Base-by-base conservation (phyloP, 2,113 vertebrate species). In the Gavia stellata region DNA sequence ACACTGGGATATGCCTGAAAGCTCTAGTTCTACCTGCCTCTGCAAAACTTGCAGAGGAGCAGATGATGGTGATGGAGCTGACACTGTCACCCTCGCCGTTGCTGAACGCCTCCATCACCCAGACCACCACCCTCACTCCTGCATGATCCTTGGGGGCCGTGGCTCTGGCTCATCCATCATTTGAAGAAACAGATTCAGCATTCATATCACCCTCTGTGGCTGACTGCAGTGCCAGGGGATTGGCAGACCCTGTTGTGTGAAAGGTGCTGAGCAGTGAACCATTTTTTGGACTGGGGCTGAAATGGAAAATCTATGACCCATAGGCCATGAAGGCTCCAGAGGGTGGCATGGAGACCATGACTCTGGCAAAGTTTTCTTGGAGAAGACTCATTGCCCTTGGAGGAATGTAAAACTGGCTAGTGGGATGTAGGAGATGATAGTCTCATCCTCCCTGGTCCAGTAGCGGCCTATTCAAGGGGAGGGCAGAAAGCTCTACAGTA, bases 101-200 rank as follows among this genome's bases (percentile, higher is more conserved):
- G 55, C 24, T 56, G 23, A 49, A 62, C 0, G 1, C 12, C 4
- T 68, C 8, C 34, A 24, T 25, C 28, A 52, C 49, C 38, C 52
- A 55, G 29, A 68, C 21, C 25, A 50, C 17, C 10, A 20, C 5
- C 5, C 14, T 15, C 0, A 8, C 7, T 63, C 17, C 49, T 62
- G 44, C 49, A 38, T 0, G 1, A 0, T 14, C 23, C 26, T 12
- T 45, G 17, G 2, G 8, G 5, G 1, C 14, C 58, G 18, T 40
- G 14, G 4, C 21, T 86, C 13, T 58, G 10, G 25, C 7, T 71
- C 14, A 50, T 68, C 7, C 33, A 55, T 8, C 38, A 45, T 13
- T 33, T 86, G 49, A 72, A 29, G 18, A 71, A 36, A 62, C 6
- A 83, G 31, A 49, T 34, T 21, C 18, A 21, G 34, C 28, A 21